Evolutionary conservation across 1,140 invertebrate genomes (phyloP).

Genomic region (Ceratoteleas bidentatus): DNA sequence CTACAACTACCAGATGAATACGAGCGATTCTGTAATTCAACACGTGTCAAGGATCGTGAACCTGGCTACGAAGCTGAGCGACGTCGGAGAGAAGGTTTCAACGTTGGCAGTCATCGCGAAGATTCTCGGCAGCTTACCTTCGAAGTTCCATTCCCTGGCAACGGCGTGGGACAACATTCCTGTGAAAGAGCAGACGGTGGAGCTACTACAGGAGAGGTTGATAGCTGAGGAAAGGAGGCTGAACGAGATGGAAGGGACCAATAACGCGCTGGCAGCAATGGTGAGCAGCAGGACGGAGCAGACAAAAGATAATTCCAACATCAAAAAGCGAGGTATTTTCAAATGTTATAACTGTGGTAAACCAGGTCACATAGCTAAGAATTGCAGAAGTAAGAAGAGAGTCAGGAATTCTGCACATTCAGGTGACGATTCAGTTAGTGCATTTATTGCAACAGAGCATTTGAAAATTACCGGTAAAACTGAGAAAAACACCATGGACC

Average conservation of each 20-base stretch:
- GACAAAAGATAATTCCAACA: not conserved
- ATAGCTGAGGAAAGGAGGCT: conserved; percentile 38
- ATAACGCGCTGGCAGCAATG: conserved; percentile 14
- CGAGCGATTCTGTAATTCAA: not conserved
- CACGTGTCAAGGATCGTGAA: not conserved
- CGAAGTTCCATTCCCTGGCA: conserved; percentile 30
- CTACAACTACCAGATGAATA: not conserved
- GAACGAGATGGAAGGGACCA: conserved; percentile 15
- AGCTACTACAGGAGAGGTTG: conserved; percentile 33
- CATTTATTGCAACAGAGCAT: too few species aligned
- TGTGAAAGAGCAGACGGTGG: not conserved
- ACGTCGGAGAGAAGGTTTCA: conserved; percentile 18
- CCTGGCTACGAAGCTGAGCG: conserved; percentile 8
- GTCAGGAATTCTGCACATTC: too few species aligned
- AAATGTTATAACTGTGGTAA: too few species aligned
- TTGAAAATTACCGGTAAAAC: too few species aligned
- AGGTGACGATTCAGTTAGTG: conserved; percentile 2
- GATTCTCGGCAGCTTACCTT: conserved; percentile 40
- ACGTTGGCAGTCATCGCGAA: conserved; percentile 26
- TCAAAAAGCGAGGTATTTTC: not conserved
- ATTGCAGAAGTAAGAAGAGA: not conserved
- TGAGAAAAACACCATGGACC: too few species aligned
- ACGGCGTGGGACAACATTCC: conserved; percentile 53
- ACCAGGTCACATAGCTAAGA: too few species aligned
- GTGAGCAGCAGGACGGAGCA: not conserved